Conservation (phyloP, 2,797 vertebrate genomes). For the Pseudochirops cupreus region DNA sequence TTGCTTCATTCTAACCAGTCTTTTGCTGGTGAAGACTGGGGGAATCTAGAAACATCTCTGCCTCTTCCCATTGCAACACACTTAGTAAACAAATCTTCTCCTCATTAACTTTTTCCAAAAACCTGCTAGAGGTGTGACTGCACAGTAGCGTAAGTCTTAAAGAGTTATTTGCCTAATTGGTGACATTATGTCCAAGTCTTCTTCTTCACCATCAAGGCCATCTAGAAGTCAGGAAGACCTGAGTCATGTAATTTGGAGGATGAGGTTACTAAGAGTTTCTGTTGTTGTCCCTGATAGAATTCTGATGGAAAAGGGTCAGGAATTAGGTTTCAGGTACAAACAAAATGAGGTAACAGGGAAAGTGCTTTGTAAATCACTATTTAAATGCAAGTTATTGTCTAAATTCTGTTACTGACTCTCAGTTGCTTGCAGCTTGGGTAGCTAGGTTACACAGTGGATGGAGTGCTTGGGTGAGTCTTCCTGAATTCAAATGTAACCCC, state of each 20-base stretch:
- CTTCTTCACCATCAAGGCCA: background rate
- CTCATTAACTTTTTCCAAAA: background rate
- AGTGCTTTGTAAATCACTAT: background rate
- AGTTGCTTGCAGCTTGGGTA: background rate
- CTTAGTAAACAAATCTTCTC: slow-evolving; percentile 3
- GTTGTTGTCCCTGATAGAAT: background rate
- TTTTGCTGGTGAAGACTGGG: slow-evolving; percentile 1
- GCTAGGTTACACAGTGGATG: background rate
- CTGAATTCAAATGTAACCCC: background rate
- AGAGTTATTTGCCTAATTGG: background rate
- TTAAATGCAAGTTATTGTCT: background rate
- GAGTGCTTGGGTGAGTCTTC: background rate
- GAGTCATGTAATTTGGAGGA: background rate
- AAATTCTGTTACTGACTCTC: background rate
- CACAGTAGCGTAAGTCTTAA: background rate
- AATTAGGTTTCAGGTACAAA: background rate
- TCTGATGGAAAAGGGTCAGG: background rate
- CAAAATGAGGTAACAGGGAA: background rate
- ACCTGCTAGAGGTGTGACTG: background rate
- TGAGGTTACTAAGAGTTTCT: background rate
- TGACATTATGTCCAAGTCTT: background rate
- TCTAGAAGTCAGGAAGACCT: background rate
- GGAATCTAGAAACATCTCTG: background rate
- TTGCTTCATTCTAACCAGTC: background rate
- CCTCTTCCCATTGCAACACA: background rate